Conservation (phyloP, 2,113 vertebrate genomes). For the Manacus vitellinus region DNA sequence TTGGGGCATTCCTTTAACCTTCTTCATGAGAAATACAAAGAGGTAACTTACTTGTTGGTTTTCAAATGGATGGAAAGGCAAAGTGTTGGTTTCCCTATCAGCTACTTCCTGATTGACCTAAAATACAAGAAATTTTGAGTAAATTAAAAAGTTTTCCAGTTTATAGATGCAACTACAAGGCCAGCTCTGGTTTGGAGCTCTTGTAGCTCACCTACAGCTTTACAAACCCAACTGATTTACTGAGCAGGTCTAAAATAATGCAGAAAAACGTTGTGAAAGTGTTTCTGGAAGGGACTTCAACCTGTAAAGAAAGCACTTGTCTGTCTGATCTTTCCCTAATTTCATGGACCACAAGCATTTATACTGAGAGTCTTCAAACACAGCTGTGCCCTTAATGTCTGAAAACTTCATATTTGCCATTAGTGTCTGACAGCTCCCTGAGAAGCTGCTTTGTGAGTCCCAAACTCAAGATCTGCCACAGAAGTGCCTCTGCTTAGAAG, state of each 20-base stretch:
- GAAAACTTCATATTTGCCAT: neutral
- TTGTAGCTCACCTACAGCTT: neutral
- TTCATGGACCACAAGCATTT: neutral
- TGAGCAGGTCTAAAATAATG: neutral
- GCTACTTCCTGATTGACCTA: constrained; percentile 73
- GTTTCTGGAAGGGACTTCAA: neutral
- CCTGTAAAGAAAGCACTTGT: neutral
- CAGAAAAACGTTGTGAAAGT: neutral
- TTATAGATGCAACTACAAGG: neutral
- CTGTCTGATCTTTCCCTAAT: neutral
- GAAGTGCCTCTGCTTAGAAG: neutral
- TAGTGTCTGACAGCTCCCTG: neutral
- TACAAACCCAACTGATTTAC: neutral
- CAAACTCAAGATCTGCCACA: neutral
- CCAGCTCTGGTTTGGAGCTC: neutral
- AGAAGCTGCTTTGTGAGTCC: neutral
- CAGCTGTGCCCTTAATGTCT: neutral
- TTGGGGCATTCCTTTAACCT: neutral
- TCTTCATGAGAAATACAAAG: neutral
- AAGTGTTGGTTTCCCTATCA: constrained; percentile 84
- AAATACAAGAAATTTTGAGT: neutral
- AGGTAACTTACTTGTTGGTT: constrained; percentile 78
- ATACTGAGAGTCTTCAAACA: neutral
- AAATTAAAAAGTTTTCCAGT: neutral
- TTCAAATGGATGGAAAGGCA: constrained; percentile 81